These are phyloP conservation scores for Luscinia megarhynchos DNA, from an alignment of 2,797 vertebrate species.

Conservation along the genomic window DNA sequence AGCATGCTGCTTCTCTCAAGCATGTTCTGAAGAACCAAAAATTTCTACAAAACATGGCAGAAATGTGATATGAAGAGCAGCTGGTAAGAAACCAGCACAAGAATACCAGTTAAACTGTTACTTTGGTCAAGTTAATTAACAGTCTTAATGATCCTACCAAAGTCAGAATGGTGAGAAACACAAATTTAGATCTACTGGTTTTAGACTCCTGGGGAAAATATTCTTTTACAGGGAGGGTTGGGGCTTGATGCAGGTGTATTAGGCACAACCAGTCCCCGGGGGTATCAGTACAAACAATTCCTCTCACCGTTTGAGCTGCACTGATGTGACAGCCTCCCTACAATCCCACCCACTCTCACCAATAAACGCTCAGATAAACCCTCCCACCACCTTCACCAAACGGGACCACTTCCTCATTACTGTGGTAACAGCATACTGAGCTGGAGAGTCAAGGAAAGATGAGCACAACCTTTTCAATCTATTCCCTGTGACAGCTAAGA, in stretches of 20 bases:
- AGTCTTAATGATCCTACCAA: neutral
- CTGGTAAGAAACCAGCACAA: neutral
- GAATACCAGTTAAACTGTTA: neutral
- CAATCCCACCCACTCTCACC: neutral
- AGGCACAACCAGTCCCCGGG: neutral
- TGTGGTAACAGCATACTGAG: neutral
- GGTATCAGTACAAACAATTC: neutral
- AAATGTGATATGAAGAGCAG: neutral
- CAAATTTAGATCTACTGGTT: neutral
- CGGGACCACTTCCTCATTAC: neutral
- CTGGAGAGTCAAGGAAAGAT: neutral
- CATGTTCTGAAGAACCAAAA: neutral
- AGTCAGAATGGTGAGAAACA: neutral
- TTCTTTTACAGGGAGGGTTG: neutral
- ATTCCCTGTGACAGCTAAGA: neutral
- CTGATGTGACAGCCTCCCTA: neutral
- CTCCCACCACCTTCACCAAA: neutral
- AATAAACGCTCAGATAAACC: neutral
- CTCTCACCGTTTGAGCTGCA: neutral
- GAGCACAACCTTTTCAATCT: neutral
- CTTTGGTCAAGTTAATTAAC: neutral
- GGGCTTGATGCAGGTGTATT: neutral
- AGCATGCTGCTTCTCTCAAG: neutral
- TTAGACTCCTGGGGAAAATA: neutral
- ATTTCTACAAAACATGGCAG: neutral